These are phyloP conservation scores for Silurus glanis DNA, from an alignment of 2,113 vertebrate genomes.

Conservation along the genomic window DNA sequence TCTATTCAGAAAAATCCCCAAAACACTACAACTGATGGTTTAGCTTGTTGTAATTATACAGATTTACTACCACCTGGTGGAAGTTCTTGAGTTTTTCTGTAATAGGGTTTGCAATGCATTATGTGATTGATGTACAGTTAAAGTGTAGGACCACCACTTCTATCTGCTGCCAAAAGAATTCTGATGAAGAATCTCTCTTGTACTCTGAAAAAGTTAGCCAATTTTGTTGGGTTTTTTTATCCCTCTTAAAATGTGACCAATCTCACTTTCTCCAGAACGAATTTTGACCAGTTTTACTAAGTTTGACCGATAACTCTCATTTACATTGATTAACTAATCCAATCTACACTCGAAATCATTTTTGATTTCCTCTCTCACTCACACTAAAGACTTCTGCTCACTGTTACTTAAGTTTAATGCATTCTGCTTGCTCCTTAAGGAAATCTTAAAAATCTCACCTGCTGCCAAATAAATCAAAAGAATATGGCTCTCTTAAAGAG, in stretches of 20 bases:
- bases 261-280: neutral
- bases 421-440: neutral
- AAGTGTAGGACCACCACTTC: neutral
- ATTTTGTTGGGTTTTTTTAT: neutral
- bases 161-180: neutral
- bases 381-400: no score
- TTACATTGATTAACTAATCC: neutral
- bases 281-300: neutral
- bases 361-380: neutral
- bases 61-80: conserved; percentile 36
- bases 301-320: neutral
- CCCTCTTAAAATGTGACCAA: neutral
- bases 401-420: neutral
- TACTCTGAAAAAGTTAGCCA: neutral
- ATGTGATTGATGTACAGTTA: conserved; percentile 14
- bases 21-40: neutral
- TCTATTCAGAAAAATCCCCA: no score
- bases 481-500: no score
- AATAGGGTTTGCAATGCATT: conserved; percentile 31
- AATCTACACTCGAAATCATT: neutral
- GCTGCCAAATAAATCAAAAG: neutral
- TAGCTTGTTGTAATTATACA: neutral
- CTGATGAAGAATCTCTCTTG: neutral
- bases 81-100: conserved; percentile 30
- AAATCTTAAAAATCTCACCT: neutral